Conservation (phyloP, 1,140 invertebrate genomes). For the Caenorhabditis tropicalis region DNA sequence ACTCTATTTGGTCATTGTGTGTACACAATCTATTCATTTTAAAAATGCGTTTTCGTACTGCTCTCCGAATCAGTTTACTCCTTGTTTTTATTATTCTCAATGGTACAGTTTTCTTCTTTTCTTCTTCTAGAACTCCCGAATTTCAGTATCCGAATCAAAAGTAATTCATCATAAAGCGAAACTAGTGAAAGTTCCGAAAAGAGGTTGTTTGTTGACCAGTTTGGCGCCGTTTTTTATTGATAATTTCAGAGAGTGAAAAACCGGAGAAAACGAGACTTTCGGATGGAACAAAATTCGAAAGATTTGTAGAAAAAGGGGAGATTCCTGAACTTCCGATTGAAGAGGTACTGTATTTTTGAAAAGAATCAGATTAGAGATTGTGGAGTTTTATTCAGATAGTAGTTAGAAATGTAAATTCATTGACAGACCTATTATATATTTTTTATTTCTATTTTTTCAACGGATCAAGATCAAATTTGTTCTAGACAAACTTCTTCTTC, state of each 20-base stretch:
- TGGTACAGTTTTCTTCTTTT: not conserved
- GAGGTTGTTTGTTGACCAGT: not conserved
- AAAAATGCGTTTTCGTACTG: constrained; percentile 33
- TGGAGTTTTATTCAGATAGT: too few relatives aligned
- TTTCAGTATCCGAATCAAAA: not conserved
- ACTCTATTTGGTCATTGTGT: not conserved
- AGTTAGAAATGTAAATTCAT: too few relatives aligned
- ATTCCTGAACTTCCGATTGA: not conserved
- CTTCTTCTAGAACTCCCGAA: not conserved
- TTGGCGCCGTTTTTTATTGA: not conserved
- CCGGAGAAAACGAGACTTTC: not conserved
- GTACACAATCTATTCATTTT: not conserved
- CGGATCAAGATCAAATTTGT: too few relatives aligned
- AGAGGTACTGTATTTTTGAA: too few relatives aligned
- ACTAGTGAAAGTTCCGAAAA: not conserved
- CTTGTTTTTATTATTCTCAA: not conserved
- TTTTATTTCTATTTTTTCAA: too few relatives aligned
- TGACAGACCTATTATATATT: too few relatives aligned
- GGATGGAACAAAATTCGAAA: not conserved
- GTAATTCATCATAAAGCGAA: not conserved
- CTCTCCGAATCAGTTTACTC: not conserved
- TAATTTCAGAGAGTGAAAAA: not conserved
- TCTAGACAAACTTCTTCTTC: too few relatives aligned
- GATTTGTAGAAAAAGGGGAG: not conserved
- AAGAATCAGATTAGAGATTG: too few relatives aligned